phyloP scores from a whole-genome alignment of 2,797 vertebrate species.

The Vultur gryphus region DNA sequence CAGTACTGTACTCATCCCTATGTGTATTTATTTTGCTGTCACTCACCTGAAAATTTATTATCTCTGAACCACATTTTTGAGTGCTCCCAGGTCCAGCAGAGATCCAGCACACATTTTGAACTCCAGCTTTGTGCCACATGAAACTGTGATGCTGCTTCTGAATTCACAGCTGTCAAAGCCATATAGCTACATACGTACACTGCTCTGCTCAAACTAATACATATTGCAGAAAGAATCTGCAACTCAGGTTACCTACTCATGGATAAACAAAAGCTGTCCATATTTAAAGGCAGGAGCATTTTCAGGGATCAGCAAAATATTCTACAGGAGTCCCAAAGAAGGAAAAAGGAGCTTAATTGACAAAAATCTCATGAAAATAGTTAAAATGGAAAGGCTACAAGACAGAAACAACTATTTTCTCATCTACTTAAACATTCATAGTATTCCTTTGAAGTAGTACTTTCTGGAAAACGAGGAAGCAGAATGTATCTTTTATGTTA shows the following conservation, averaged over 20 bases:
- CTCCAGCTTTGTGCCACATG: not conserved
- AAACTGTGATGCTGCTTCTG: not conserved
- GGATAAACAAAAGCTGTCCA: not conserved
- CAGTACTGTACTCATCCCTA: not conserved
- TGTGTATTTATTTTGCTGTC: not conserved
- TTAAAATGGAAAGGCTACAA: not conserved
- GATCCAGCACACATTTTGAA: not conserved
- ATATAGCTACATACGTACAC: accelerated
- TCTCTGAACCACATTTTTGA: not conserved
- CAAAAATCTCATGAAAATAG: not conserved
- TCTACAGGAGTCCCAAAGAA: not conserved
- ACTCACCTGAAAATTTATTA: not conserved
- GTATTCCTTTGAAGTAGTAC: not conserved
- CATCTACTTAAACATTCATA: not conserved
- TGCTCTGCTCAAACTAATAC: not conserved
- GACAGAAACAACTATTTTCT: not conserved
- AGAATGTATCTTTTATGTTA: not conserved
- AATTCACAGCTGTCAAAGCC: not conserved
- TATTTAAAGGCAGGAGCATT: not conserved
- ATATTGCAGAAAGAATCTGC: not conserved
- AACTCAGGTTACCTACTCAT: not conserved
- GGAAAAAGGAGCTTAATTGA: not conserved
- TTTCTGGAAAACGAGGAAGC: not conserved
- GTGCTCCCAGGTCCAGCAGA: not conserved
- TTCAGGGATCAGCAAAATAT: not conserved